Evolutionary conservation across 2,797 vertebrate genomes (phyloP).

Genomic region (Anomalospiza imberbis): DNA sequence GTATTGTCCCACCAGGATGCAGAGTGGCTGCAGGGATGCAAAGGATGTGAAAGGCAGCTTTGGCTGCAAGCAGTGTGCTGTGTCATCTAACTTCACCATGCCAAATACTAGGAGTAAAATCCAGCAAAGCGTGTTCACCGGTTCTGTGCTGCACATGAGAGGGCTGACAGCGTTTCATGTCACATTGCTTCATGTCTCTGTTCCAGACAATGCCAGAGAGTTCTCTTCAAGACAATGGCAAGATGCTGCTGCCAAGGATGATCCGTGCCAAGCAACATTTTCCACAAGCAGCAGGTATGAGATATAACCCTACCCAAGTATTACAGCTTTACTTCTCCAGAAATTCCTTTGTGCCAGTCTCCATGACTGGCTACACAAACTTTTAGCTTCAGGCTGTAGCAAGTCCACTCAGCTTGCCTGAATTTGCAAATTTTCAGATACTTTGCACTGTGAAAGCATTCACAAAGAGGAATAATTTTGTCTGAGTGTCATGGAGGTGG

Average conservation of each 20-base stretch:
- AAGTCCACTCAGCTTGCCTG: not conserved
- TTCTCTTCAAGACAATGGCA: not conserved
- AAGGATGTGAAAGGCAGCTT: not conserved
- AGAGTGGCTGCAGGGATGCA: not conserved
- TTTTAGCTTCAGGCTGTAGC: not conserved
- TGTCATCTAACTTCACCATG: not conserved
- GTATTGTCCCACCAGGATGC: not conserved
- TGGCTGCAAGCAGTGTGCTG: fast-evolving
- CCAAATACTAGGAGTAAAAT: not conserved
- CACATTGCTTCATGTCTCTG: not conserved
- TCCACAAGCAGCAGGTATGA: not conserved
- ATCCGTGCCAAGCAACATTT: not conserved
- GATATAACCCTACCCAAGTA: not conserved
- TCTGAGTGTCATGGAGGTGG: not conserved
- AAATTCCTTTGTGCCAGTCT: not conserved
- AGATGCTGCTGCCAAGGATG: not conserved
- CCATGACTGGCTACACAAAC: fast-evolving
- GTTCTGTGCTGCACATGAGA: not conserved
- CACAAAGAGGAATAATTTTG: not conserved
- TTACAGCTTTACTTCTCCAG: not conserved
- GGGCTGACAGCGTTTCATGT: not conserved
- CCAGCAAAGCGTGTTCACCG: not conserved
- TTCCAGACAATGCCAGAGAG: not conserved
- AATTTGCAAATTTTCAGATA: not conserved
- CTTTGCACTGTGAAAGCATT: not conserved